Percentiles rank a stretch among this genome's conserved stretches.
Evolutionary conservation across 2,888 invertebrate species (phyloP).

Genomic region (Pardosa pseudoannulata): DNA sequence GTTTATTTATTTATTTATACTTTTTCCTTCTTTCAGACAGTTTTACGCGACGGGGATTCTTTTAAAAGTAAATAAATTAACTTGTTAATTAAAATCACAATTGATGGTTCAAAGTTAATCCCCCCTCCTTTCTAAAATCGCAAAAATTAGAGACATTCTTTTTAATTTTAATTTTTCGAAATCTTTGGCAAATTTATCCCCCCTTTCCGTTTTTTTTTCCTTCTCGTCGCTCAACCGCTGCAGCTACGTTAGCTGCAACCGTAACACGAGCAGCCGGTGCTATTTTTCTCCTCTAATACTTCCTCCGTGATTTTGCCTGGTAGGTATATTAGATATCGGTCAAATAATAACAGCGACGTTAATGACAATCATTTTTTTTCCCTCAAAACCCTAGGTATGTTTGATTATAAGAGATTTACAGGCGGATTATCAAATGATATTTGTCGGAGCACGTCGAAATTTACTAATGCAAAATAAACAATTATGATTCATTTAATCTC

Average conservation of each 20-base stretch:
- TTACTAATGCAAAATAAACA: constrained; percentile 63
- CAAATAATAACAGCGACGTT: constrained; percentile 54
- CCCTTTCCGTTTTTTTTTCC: not conserved
- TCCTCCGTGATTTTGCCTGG: not conserved
- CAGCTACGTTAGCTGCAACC: not conserved
- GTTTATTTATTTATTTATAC: constrained; percentile 67
- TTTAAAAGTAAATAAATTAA: constrained; percentile 70
- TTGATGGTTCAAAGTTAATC: constrained; percentile 65
- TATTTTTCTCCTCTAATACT: constrained; percentile 10
- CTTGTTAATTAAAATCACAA: constrained; percentile 71
- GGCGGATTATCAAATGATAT: constrained; percentile 45
- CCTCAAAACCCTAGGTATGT: constrained; percentile 18
- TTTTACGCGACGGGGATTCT: constrained; percentile 12
- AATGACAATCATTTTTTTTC: constrained; percentile 46
- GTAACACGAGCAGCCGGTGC: not conserved
- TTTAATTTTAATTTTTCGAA: constrained; percentile 60
- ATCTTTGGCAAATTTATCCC: constrained; percentile 56
- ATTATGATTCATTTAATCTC: constrained; percentile 46
- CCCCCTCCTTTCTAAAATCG: constrained; percentile 46
- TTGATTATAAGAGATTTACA: constrained; percentile 43
- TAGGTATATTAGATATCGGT: constrained; percentile 29
- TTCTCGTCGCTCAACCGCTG: not conserved
- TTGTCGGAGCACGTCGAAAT: constrained; percentile 44
- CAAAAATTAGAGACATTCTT: constrained; percentile 43
- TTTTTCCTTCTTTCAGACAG: constrained; percentile 13